phyloP scores from a whole-genome alignment of 64 coral and sea anemone genomes.

The Cladopsammia gracilis region DNA sequence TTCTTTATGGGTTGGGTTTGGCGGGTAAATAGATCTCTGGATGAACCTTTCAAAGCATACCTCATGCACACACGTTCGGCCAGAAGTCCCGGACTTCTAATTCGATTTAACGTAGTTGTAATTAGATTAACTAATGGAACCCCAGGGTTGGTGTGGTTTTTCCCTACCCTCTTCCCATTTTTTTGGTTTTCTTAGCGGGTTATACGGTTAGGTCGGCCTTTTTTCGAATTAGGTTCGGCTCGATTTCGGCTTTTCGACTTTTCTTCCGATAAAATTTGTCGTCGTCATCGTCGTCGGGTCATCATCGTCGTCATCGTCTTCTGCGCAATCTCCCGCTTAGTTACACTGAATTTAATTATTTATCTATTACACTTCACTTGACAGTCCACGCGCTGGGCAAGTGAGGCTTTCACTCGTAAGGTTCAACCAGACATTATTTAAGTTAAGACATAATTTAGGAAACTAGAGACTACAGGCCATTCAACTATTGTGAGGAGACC shows the following conservation, averaged over 20 bases:
- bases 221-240: neutral
- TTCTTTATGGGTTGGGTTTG: neutral
- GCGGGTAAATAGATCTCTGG: conserved; percentile 8
- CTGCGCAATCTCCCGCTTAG: neutral
- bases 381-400: neutral
- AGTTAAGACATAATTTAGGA: neutral
- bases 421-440: conserved; percentile 4
- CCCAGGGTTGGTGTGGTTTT: neutral
- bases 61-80: conserved; percentile 7
- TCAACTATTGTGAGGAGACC: neutral
- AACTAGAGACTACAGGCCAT: neutral
- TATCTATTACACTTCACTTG: conserved; percentile 15
- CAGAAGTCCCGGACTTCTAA: neutral
- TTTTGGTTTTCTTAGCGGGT: conserved; percentile 8
- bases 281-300: neutral
- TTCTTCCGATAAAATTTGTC: neutral
- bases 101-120: conserved; percentile 11
- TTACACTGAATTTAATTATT: neutral
- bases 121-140: neutral
- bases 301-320: neutral
- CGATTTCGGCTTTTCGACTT: neutral
- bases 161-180: neutral
- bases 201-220: neutral
- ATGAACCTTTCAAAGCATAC: conserved; percentile 43
- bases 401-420: conserved; percentile 12